Evolutionary conservation across 2,888 invertebrate species (phyloP).

Genomic region (Drosophila longiperda): DNA sequence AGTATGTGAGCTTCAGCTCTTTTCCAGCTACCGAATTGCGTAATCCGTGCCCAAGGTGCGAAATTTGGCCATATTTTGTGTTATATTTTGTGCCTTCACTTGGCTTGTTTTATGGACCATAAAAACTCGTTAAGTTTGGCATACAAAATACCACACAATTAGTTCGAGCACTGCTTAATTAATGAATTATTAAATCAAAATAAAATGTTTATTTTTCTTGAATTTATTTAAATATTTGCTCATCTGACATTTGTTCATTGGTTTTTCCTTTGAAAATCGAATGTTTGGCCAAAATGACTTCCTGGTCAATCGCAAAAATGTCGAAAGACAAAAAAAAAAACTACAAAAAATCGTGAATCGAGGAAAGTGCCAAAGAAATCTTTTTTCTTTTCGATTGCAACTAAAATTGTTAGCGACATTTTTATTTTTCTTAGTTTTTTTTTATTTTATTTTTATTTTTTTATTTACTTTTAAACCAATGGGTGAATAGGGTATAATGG

Average conservation of each 20-base stretch:
- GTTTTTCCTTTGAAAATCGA: slow-evolving; percentile 45
- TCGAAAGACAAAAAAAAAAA: slow-evolving; percentile 34
- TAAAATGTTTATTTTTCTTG: background rate
- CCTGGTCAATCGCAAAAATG: slow-evolving; percentile 60
- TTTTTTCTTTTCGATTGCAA: slow-evolving; percentile 43
- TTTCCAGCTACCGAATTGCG: slow-evolving; percentile 64
- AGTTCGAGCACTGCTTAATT: background rate
- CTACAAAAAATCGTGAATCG: slow-evolving; percentile 43
- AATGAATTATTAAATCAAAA: background rate
- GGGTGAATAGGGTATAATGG: background rate
- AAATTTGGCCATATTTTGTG: slow-evolving; percentile 31
- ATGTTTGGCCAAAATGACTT: slow-evolving; percentile 63
- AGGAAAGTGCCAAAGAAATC: slow-evolving; percentile 74
- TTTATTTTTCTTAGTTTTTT: slow-evolving; percentile 47
- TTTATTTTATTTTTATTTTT: slow-evolving; percentile 23
- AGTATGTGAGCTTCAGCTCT: background rate
- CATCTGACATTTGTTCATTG: slow-evolving; percentile 14
- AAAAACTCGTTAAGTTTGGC: slow-evolving; percentile 4
- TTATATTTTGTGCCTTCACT: slow-evolving; percentile 8
- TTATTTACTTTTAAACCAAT: background rate
- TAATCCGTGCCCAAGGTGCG: slow-evolving; percentile 48
- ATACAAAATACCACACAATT: background rate
- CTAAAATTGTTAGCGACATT: slow-evolving; percentile 77
- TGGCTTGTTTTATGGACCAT: slow-evolving; percentile 20
- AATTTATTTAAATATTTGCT: background rate